Conservation (phyloP, 2,113 vertebrate species). For the Cyphomyrus plagiostoma region DNA sequence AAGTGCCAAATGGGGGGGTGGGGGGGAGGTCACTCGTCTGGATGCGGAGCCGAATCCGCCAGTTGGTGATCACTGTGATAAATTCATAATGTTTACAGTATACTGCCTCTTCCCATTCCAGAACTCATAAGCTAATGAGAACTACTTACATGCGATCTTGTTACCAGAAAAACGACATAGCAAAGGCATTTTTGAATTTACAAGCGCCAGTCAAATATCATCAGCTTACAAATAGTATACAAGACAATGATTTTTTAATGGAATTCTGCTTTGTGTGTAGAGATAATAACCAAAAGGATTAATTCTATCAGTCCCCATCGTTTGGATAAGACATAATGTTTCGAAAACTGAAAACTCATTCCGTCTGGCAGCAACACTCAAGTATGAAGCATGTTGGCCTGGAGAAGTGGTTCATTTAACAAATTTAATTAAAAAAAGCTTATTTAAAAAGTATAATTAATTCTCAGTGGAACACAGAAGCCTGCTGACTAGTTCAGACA, state of each 20-base stretch:
- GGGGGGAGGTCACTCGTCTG: not conserved
- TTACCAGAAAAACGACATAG: not conserved
- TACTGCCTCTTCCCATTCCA: not conserved
- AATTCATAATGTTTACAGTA: not conserved
- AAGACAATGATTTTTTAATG: not conserved
- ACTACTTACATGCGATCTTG: not conserved
- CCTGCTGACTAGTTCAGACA: slow-evolving; percentile 13
- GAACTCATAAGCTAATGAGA: not conserved
- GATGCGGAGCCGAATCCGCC: not conserved
- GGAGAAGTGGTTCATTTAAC: not conserved
- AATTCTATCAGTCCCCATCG: too few species aligned
- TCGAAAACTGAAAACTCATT: not conserved
- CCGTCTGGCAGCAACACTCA: not conserved
- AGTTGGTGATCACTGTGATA: not conserved
- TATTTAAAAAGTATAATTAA: slow-evolving; percentile 13
- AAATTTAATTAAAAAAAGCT: not conserved
- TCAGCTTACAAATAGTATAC: not conserved
- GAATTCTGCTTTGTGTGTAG: not conserved
- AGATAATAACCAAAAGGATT: not conserved
- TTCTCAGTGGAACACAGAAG: slow-evolving; percentile 7
- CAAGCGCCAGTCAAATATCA: not conserved
- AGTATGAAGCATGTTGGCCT: slow-evolving; percentile 8
- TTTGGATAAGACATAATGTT: not conserved
- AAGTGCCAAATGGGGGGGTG: not conserved
- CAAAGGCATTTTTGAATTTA: not conserved